A percentile compares a stretch with the other conserved stretches of the same genome.
Conservation (phyloP, 2,888 invertebrate species). For the Platycheirus albimanus region DNA sequence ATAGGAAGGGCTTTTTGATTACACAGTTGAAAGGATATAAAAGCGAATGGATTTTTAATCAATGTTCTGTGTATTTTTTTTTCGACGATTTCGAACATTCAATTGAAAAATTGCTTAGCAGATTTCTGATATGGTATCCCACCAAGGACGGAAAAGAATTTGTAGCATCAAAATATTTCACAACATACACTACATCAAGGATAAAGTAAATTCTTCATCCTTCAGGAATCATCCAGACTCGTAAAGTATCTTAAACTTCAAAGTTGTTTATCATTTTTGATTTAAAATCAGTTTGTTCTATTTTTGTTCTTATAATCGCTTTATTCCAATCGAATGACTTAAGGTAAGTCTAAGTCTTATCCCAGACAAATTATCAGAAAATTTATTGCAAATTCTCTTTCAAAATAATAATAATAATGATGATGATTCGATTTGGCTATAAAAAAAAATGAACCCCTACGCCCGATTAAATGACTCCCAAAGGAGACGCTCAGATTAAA, state of each 20-base stretch:
- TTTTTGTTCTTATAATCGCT: not conserved
- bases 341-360: slow-evolving; percentile 29
- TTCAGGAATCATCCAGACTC: too few relatives aligned
- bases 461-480: slow-evolving; percentile 19
- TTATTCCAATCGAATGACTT: slow-evolving; percentile 25
- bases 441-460: slow-evolving; percentile 4
- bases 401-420: too few relatives aligned
- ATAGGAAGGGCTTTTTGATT: not conserved
- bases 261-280: not conserved
- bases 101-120: too few relatives aligned
- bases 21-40: not conserved
- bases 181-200: too few relatives aligned
- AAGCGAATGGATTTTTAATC: not conserved
- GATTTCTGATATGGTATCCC: too few relatives aligned
- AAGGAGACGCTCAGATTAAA: slow-evolving; percentile 19
- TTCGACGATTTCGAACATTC: too few relatives aligned
- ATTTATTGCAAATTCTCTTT: slow-evolving; percentile 45
- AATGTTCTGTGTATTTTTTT: not conserved
- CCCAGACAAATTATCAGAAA: slow-evolving; percentile 36
- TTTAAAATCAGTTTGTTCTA: not conserved
- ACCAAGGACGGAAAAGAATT: too few relatives aligned
- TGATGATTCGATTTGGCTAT: slow-evolving; percentile 26
- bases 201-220: too few relatives aligned
- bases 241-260: too few relatives aligned
- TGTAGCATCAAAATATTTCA: too few relatives aligned